Base-by-base conservation (phyloP, 2,888 invertebrate genomes). In the Athetis lepigone region DNA sequence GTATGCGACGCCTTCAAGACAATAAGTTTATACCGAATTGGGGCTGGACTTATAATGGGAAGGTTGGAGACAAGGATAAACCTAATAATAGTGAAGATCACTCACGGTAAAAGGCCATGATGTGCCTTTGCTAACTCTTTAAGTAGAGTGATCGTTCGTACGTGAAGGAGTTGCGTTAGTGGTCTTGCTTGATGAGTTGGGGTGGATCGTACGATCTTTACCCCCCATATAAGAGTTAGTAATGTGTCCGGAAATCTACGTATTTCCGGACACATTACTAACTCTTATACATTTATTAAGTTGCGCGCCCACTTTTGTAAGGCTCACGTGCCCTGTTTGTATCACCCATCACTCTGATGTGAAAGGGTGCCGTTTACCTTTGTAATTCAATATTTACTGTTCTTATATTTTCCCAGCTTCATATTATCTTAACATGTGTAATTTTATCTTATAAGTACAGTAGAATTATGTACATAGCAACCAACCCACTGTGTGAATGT, bases 11-110 rank as follows among this genome's bases (percentile, higher is more conserved):
- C 8, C 75, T 93, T 3, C 85, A 90, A 65, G 91, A 93, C 49
- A 92, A 90, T 65, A 88, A 90, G 61, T 90, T 92, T 76, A 74
- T 77, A 16, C 86, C 84, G 0, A 91, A 91, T 58, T 81, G 79
- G 70, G 84, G 85, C 7, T 89, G 89, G 89, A 83, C 79, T 55
- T 90, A 42, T 89, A 89, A 73, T 90, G 66, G 57, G 21, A 75
- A 64, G 29, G 60, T 56, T 1, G 61, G 50, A 23, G 69, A 72
- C 13, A 72, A 69, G 47, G 75, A 70, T 46, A 75, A 74, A 23
- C 7, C 49, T 21, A 47, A 23, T 6, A 47, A 23, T 6, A 16
- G 39, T 18, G 40, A 46, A 33, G 49, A 61, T 21, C 7, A 2
- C 6, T 43, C 21, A 23, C 23, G 11, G 16, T 66, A 40, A 71